Conservation (phyloP, 2,113 vertebrate genomes). For the Chiloscyllium plagiosum region DNA sequence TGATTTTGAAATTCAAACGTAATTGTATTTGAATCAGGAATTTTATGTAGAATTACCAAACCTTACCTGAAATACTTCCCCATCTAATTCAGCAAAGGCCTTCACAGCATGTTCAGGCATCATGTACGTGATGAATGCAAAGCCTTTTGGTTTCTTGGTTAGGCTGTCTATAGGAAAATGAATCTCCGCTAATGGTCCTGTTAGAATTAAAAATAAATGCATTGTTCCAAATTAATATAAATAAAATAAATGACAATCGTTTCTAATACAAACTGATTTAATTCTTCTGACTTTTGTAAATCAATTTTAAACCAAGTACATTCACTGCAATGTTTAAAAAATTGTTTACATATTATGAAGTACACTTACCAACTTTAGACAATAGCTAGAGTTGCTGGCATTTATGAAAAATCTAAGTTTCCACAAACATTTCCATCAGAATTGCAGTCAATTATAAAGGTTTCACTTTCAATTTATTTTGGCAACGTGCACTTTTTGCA, state of each 20-base stretch:
- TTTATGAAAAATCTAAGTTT: not conserved
- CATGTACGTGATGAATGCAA: constrained; percentile 89
- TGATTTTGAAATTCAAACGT: not conserved
- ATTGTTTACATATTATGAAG: not conserved
- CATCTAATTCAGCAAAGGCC: constrained; percentile 76
- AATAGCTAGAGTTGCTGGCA: not conserved
- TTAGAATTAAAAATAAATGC: not conserved
- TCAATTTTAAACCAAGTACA: not conserved
- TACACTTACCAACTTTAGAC: not conserved
- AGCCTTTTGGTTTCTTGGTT: constrained; percentile 90
- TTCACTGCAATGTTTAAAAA: not conserved
- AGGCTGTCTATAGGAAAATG: constrained; percentile 81
- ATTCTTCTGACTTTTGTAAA: not conserved
- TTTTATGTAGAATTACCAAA: not conserved
- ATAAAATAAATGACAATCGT: not conserved
- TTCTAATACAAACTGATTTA: not conserved
- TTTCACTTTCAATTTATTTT: not conserved
- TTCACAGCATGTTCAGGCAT: constrained; percentile 84
- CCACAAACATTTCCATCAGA: not conserved
- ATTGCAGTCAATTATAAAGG: not conserved
- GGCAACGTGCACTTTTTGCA: not conserved
- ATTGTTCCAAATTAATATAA: not conserved
- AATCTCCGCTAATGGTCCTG: constrained; percentile 82
- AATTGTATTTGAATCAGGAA: not conserved
- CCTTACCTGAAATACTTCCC: constrained; percentile 87